phyloP scores from a whole-genome alignment of 1,140 invertebrate species.

The Cyclargus thomasi region DNA sequence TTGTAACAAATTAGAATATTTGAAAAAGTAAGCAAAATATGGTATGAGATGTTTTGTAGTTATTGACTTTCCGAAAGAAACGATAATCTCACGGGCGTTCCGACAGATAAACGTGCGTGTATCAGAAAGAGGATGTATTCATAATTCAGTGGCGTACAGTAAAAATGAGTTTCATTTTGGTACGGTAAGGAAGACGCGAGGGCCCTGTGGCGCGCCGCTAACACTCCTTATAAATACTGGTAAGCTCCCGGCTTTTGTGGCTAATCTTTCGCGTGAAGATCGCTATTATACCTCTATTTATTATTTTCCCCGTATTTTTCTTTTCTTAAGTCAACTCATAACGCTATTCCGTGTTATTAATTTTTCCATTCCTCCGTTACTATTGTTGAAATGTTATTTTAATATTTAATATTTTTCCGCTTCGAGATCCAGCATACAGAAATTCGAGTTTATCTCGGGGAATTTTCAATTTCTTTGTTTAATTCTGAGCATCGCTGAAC shows the following conservation, averaged over 20 bases:
- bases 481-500: not conserved
- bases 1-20: too few species aligned
- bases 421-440: not conserved
- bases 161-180: not conserved
- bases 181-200: slow-evolving; percentile 27
- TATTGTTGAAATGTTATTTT: slow-evolving; percentile 8
- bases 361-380: slow-evolving; percentile 20
- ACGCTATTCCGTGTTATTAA: slow-evolving; percentile 53
- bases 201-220: slow-evolving; percentile 56
- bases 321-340: slow-evolving; percentile 60
- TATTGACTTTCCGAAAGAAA: too few species aligned
- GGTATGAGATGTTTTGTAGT: too few species aligned
- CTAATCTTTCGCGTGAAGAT: slow-evolving; percentile 73
- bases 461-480: not conserved
- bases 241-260: slow-evolving; percentile 67
- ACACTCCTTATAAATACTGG: slow-evolving; percentile 72
- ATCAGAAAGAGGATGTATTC: not conserved
- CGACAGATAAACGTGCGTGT: not conserved
- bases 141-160: not conserved
- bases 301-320: slow-evolving; percentile 67
- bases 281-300: slow-evolving; percentile 72
- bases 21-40: too few species aligned
- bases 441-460: not conserved
- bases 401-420: not conserved
- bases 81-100: not conserved